Base-by-base conservation (phyloP, 2,888 invertebrate species). In the Drosophila lutescens region DNA sequence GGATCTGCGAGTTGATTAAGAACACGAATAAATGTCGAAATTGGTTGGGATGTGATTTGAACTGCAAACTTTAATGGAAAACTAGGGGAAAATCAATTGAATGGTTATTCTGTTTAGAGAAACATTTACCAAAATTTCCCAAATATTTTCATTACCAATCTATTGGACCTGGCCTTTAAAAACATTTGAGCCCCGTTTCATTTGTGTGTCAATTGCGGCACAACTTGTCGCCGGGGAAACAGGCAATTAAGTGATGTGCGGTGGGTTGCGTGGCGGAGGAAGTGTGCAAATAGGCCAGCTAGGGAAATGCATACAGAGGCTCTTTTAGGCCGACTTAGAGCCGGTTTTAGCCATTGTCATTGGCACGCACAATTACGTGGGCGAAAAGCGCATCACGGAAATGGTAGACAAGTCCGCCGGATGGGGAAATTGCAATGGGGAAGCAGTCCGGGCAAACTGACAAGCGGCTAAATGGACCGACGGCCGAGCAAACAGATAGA, bases 291-390 rank as follows among this genome's bases (percentile, higher is more conserved):
- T 49, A 20, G 49, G 10, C 34, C 41, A 26, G 15, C 23, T 17
- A 8, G 17, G 12, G 41, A 30, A 32, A 17, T 46, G n/a, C 46
- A 67, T 46, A 32, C 49, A 40, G 53, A 40, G 54, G 34, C 54
- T 46, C 53, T 66, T 67, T 67, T 53, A 46, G 50, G 63, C 65
- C 44, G 50, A 63, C 50, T 65, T 65, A 38, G 65, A 51, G 7
- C 44, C 9, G 40, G 34, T 32, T 46, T 67, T 47, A 40, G 54
- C 70, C 76, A 50, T 51, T 74, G 69, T 72, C 58, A 32, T 51
- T 74, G 34, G 65, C 69, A 87, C 79, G 73, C 85, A 84, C 87
- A 80, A 81, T 81, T 81, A 76, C 66, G 55, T 56, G 63, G 58
- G 65, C 61, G 61, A 60, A 87, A 77, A 78, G 61, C 68, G 60